Evolutionary conservation across 1,140 invertebrate species (phyloP), one percentile per base, ranked within the genome.

Genomic region (Solen grandis): DNA sequence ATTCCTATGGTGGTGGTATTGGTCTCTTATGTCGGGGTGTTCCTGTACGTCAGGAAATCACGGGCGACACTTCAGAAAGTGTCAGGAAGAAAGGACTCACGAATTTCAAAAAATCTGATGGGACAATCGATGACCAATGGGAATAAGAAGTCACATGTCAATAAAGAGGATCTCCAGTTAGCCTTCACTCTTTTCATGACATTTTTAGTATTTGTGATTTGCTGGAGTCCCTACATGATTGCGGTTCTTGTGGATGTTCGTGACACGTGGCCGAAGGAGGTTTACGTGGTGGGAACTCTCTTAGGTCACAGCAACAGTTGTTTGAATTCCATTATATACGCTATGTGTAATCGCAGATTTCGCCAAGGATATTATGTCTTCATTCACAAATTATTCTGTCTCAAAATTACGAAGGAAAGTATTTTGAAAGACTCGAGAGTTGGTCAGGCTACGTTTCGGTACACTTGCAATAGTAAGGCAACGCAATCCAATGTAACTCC

Each of bases 131-230:
- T 10, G 8, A 8, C 8, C 8, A 46, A 46, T 19, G 41, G 41
- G 8, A 19, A 10, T 46, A 46, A 46, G 41, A 19, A 10, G 41
- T 27, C 19, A 29, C 19, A 29, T 13, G 63, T 35, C 14, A 78
- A 60, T 14, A 66, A 78, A 46, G 75, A 78, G 27, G 75, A 78
- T 25, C 38, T 78, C 25, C 75, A 78, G 65, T 69, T 78, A 41
- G 75, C 75, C 2, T 27, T 78, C 8, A 78, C 63, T 2, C 50
- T 78, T 14, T 78, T 78, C 60, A 38, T 78, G 4, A 46, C 75
- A 5, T 78, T 78, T 57, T n/a, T 78, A 2, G 50, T 36, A 0
- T 78, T 78, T 25, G 75, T 78, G 0, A 50, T 57, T 1, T 59
- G 63, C 52, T 78, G 75, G 75, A 60, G 62, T 38, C 50, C 65